Base-by-base conservation (phyloP, 2,113 vertebrate genomes). In the Malurus cyaneus region DNA sequence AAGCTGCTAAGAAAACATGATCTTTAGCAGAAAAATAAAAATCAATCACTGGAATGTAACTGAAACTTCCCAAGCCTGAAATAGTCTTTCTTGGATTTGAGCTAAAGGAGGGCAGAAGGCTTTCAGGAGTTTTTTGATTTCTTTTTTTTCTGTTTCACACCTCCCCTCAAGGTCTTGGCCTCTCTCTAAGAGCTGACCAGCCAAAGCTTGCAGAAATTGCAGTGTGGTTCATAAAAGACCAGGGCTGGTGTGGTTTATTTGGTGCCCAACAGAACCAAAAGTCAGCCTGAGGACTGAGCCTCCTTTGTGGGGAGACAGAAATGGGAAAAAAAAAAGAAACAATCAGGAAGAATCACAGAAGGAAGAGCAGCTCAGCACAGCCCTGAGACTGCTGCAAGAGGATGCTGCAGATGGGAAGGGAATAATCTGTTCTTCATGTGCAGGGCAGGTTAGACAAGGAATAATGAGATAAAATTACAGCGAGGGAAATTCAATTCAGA, bases 401-500 rank as follows among this genome's bases (percentile, higher is more conserved):
- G 53, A 76, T 52, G 78, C 61, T 93, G 89, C 90, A 83, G 74
- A 92, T 69, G 95, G 79, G 79, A 87, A 90, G 82, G 79, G 90
- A 90, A 88, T 85, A 47, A 78, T 92, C 41, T 76, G 5, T 73
- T 88, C 93, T 91, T 93, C 82, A n/a, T 25, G 32, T 54, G 54
- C 2, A 0, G 47, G 67, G 49, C 80, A 73, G 66, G 82, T 70
- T 80, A 66, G 86, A 66, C 67, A 77, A 92, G 79, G 86, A 95
- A 70, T 56, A 94, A 93, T 59, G 67, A 90, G 92, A 86, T 72
- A 62, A 86, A 95, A 94, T 80, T 92, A 80, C 74, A 90, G 47
- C 82, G 15, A 54, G 50, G 71, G 74, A 95, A 96, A 94, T 92
- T 94, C 67, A 90, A 86, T 88, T 95, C 17, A 18, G 95, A 83